phyloP scores from a whole-genome alignment of 2,797 vertebrate species.

The Smutsia temminckii region DNA sequence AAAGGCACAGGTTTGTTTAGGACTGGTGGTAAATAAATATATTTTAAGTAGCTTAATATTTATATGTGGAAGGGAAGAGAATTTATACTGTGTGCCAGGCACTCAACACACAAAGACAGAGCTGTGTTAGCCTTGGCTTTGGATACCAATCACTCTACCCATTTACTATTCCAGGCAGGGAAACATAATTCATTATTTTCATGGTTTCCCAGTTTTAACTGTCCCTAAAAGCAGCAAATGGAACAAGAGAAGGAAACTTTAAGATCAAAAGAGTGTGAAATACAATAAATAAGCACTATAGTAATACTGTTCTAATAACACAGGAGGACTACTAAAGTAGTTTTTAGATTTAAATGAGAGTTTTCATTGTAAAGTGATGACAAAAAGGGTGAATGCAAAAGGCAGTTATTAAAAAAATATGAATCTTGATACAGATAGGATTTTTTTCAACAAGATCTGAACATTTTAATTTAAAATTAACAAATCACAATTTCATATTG shows the following conservation, averaged over 20 bases:
- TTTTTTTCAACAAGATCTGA: constrained; percentile 70
- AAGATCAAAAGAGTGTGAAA: constrained; percentile 23
- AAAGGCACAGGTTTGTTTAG: constrained; percentile 42
- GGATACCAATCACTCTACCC: background rate
- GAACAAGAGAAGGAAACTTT: background rate
- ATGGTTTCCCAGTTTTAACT: constrained; percentile 56
- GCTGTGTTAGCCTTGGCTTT: background rate
- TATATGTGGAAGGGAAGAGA: constrained; percentile 10
- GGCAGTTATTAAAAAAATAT: constrained; percentile 54
- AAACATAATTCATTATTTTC: constrained; percentile 46
- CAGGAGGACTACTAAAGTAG: background rate
- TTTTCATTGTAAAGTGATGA: constrained; percentile 58
- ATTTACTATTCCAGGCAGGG: background rate
- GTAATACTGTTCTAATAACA: constrained; percentile 38
- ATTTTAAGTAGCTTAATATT: constrained; percentile 56
- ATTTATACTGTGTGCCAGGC: background rate
- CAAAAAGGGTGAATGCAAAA: constrained; percentile 59
- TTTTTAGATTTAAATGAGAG: constrained; percentile 56
- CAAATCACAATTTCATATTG: constrained; percentile 81
- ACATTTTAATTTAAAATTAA: constrained; percentile 77
- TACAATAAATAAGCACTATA: constrained; percentile 49
- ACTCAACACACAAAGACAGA: background rate
- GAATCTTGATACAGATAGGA: constrained; percentile 66
- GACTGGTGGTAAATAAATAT: constrained; percentile 50
- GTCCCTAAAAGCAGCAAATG: constrained; percentile 48